Conservation (phyloP, 1,140 invertebrate species). For the Drosophila ironensis region DNA sequence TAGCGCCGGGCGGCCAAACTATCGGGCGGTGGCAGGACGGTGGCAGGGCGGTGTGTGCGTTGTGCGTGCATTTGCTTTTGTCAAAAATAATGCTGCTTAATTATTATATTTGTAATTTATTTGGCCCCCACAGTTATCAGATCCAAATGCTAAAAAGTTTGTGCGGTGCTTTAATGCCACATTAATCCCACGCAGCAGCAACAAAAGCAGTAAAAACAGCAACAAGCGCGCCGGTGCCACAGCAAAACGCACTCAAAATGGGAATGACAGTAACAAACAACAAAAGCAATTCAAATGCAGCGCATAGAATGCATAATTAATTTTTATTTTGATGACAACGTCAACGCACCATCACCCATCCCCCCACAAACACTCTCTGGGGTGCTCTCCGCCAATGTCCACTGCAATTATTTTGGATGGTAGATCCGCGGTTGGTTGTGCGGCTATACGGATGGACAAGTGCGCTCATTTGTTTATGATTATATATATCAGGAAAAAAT, state of each 20-base stretch:
- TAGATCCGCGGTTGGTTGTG: neutral
- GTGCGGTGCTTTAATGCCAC: constrained; percentile 64
- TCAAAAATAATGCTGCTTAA: constrained; percentile 79
- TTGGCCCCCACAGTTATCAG: constrained; percentile 67
- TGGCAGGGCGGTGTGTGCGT: neutral
- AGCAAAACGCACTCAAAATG: constrained; percentile 60
- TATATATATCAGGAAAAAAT: neutral
- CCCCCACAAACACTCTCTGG: constrained; percentile 9
- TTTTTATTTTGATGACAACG: constrained; percentile 82
- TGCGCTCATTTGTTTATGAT: neutral
- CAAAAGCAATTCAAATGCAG: constrained; percentile 79
- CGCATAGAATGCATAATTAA: constrained; percentile 82
- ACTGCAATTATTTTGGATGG: constrained; percentile 33
- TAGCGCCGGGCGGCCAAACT: constrained; percentile 16
- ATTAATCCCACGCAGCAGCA: constrained; percentile 63
- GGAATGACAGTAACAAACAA: constrained; percentile 74
- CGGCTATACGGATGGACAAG: neutral
- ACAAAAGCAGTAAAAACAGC: constrained; percentile 12
- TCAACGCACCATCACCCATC: constrained; percentile 53
- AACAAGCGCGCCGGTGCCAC: constrained; percentile 26
- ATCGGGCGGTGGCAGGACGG: neutral
- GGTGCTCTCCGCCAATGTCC: constrained; percentile 30
- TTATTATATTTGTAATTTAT: constrained; percentile 81
- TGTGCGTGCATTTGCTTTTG: constrained; percentile 62
- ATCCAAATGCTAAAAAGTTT: constrained; percentile 69